Conservation (phyloP, 1,140 invertebrate species). For the Nasonia giraulti region DNA sequence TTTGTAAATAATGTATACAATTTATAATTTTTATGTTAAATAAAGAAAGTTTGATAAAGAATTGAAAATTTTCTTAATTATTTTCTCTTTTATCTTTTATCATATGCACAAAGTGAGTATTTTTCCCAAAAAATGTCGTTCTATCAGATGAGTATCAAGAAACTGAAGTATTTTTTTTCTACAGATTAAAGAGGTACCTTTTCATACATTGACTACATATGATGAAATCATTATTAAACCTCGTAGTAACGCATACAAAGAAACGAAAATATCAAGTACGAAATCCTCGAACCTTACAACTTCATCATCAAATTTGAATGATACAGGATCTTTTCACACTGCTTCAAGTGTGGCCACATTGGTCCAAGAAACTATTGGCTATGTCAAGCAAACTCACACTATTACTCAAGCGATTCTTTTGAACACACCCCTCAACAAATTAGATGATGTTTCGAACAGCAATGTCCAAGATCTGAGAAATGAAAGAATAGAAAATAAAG, state of each 20-base stretch:
- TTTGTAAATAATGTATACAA: slow-evolving; percentile 21
- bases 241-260: not conserved
- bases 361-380: slow-evolving; percentile 27
- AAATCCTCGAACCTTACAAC: not conserved
- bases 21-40: slow-evolving; percentile 24
- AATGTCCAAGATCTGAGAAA: not conserved
- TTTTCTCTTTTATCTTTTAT: not conserved
- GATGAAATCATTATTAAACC: slow-evolving; percentile 21
- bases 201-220: slow-evolving; percentile 11
- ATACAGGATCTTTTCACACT: not conserved
- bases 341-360: slow-evolving; percentile 3
- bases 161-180: slow-evolving; percentile 6
- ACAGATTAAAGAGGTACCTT: not conserved
- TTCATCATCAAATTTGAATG: not conserved
- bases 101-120: slow-evolving; percentile 22
- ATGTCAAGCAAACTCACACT: slow-evolving; percentile 39
- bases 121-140: slow-evolving; percentile 37
- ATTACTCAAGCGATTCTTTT: slow-evolving; percentile 22
- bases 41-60: slow-evolving; percentile 17
- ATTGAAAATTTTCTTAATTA: not conserved
- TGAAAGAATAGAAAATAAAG: not conserved
- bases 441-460: slow-evolving; percentile 6
- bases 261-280: not conserved
- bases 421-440: not conserved
- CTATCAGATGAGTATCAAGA: not conserved